Evolutionary conservation across 2,113 vertebrate species (phyloP).

Genomic region (Albula glossodonta): DNA sequence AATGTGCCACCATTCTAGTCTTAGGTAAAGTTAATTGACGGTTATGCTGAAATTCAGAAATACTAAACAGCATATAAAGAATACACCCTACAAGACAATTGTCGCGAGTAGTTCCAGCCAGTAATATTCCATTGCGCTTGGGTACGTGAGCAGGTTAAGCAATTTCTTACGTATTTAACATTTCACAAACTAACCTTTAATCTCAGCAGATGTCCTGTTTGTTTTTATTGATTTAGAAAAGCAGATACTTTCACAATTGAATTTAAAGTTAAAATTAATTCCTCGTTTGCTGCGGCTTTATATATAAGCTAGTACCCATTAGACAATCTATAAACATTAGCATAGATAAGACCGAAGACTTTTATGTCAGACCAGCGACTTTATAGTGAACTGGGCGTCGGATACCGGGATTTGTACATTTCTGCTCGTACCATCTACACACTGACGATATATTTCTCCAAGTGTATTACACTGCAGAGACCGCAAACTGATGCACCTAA

Average conservation of each 20-base stretch:
- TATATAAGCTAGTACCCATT: constrained; percentile 25
- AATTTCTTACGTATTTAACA: too few species aligned
- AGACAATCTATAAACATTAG: constrained; percentile 36
- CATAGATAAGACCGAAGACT: constrained; percentile 34
- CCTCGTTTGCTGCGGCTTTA: constrained; percentile 17
- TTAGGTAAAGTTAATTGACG: background rate
- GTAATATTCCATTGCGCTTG: too few species aligned
- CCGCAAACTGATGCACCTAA: background rate
- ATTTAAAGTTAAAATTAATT: constrained; percentile 21
- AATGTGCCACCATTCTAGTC: background rate
- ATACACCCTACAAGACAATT: background rate
- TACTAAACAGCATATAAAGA: background rate
- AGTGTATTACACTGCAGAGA: background rate
- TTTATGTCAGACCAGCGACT: constrained; percentile 45
- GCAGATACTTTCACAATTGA: constrained; percentile 20
- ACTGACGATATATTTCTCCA: background rate
- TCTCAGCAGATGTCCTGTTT: constrained; percentile 38
- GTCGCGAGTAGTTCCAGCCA: too few species aligned
- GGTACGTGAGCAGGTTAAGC: too few species aligned
- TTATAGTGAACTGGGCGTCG: constrained; percentile 10
- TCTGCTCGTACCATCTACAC: background rate
- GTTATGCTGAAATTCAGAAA: background rate
- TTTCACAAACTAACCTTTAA: constrained; percentile 51
- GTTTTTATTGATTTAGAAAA: background rate
- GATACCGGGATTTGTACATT: background rate